A percentile compares a stretch with the other conserved stretches of the same genome.
Conservation (phyloP, 30 jellyfish, hydroid and myxozoan genomes). For the Pseudorhiza aurosa region DNA sequence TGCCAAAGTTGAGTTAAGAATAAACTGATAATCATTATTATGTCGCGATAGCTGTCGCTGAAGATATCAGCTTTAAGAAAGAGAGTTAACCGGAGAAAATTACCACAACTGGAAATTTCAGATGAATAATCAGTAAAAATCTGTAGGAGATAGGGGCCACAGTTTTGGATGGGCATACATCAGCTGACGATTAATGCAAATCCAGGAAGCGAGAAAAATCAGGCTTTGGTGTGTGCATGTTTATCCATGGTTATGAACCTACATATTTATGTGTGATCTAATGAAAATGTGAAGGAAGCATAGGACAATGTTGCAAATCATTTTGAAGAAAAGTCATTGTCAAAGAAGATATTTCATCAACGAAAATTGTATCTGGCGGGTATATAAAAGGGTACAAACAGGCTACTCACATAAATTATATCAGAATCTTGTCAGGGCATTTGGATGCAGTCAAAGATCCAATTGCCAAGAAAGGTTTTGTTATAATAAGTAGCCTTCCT, state of each 20-base stretch:
- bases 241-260: slow-evolving; percentile 32
- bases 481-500: background rate
- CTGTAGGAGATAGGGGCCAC: no score
- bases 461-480: slow-evolving; percentile 53
- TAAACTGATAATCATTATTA: no score
- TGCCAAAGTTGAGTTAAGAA: no score
- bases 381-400: slow-evolving; percentile 46
- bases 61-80: no score
- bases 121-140: no score
- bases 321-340: slow-evolving; percentile 60
- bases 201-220: slow-evolving; percentile 28
- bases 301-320: slow-evolving; percentile 70
- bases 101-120: no score
- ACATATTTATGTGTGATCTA: slow-evolving; percentile 59
- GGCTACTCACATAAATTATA: slow-evolving; percentile 43
- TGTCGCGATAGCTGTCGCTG: no score
- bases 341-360: slow-evolving; percentile 58
- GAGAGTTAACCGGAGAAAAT: no score
- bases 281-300: slow-evolving; percentile 58
- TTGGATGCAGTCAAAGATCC: slow-evolving; percentile 61
- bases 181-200: background rate
- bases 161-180: no score
- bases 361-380: slow-evolving; percentile 48
- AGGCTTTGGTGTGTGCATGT: slow-evolving; percentile 37
- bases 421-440: slow-evolving; percentile 40